Evolutionary conservation across 2,888 invertebrate genomes (phyloP).

Genomic region (Tenthredo mesomela): DNA sequence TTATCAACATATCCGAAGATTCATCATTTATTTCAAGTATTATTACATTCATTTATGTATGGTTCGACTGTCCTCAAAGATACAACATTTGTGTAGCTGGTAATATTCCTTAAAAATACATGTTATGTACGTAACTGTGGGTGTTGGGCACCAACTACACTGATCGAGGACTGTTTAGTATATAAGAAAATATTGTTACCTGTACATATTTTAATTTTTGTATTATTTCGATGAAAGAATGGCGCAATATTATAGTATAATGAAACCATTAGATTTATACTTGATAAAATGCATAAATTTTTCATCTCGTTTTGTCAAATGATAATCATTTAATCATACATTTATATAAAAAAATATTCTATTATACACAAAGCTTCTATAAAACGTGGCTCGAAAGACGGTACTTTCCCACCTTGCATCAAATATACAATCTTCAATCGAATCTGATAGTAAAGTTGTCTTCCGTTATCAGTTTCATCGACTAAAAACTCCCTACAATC

Average conservation of each 20-base stretch:
- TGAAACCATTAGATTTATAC: neutral
- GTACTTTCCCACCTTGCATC: conserved; percentile 2
- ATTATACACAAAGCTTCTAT: neutral
- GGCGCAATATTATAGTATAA: neutral
- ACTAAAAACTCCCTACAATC: neutral
- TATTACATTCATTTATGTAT: neutral
- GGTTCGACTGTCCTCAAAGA: neutral
- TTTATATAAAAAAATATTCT: conserved; percentile 23
- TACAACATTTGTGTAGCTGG: neutral
- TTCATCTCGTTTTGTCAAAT: neutral
- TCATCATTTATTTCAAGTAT: conserved; percentile 18
- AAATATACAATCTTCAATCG: conserved; percentile 29
- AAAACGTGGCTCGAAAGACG: neutral
- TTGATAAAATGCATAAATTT: conserved; percentile 4
- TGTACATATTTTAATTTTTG: neutral
- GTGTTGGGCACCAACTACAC: neutral
- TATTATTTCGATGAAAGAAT: neutral
- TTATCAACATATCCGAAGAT: neutral
- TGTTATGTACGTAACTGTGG: neutral
- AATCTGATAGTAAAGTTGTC: neutral
- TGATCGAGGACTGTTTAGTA: neutral
- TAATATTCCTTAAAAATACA: neutral
- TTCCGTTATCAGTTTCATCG: neutral
- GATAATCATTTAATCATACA: conserved; percentile 2
- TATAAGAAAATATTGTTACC: conserved; percentile 5